Evolutionary conservation across 1,140 invertebrate species (phyloP).

Genomic region (Catajapyx aquilonaris): DNA sequence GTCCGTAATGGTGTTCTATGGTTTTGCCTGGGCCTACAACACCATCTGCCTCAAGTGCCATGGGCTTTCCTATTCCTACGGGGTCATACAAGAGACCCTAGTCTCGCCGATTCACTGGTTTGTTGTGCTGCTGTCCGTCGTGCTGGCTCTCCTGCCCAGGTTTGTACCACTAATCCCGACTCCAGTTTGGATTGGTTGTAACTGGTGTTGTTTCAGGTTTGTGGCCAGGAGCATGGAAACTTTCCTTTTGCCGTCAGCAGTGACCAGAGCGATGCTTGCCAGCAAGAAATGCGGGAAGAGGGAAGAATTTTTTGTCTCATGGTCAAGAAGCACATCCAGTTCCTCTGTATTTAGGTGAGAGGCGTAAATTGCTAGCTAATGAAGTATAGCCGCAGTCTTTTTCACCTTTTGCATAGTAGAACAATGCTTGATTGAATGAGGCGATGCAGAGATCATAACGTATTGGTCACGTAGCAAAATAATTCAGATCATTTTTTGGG

Average conservation of each 20-base stretch:
- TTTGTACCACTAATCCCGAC: conserved; percentile 20
- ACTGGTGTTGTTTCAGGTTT: conserved; percentile 18
- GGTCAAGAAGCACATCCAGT: conserved; percentile 36
- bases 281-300: conserved; percentile 25
- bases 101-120: conserved; percentile 55
- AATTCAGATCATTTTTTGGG: too few species aligned
- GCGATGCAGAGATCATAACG: too few species aligned
- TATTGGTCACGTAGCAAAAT: too few species aligned
- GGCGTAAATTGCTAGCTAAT: too few species aligned
- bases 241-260: conserved; percentile 28
- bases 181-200: conserved; percentile 4
- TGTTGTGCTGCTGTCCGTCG: conserved; percentile 46
- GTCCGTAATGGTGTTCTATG: conserved; percentile 61
- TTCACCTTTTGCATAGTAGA: too few species aligned
- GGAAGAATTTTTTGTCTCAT: conserved; percentile 38
- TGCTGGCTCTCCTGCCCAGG: conserved; percentile 67
- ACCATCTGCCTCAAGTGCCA: conserved; percentile 53
- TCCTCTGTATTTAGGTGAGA: conserved; percentile 42
- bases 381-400: too few species aligned
- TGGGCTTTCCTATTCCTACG: conserved; percentile 55
- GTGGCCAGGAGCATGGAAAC: conserved; percentile 23
- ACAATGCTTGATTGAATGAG: too few species aligned
- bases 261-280: conserved; percentile 26
- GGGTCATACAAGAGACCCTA: conserved; percentile 63
- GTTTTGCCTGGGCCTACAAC: conserved; percentile 67